Conservation (phyloP, 2,888 invertebrate species). For the Sialis fuliginosa region DNA sequence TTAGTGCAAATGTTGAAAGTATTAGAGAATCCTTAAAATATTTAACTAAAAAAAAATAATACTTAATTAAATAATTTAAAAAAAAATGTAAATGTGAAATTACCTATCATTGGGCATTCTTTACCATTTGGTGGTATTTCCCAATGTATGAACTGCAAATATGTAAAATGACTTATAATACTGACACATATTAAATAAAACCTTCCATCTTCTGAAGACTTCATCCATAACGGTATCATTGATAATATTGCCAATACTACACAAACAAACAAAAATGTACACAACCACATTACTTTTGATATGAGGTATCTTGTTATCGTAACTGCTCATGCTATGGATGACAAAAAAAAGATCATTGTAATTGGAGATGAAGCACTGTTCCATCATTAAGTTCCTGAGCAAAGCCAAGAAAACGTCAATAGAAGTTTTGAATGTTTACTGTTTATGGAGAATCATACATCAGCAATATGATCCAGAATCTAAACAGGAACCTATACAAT, state of each 20-base stretch:
- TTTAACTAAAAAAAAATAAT: conserved; percentile 2
- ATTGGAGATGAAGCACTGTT: too few relatives aligned
- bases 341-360: too few relatives aligned
- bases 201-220: conserved; percentile 36
- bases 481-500: too few relatives aligned
- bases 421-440: too few relatives aligned
- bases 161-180: conserved; percentile 40
- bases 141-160: conserved; percentile 38
- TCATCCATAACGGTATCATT: conserved; percentile 34
- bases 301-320: too few relatives aligned
- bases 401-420: too few relatives aligned
- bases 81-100: conserved; percentile 13
- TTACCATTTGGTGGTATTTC: conserved; percentile 39
- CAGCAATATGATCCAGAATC: too few relatives aligned
- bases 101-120: conserved; percentile 37
- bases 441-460: too few relatives aligned
- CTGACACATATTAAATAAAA: conserved; percentile 35
- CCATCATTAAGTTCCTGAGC: too few relatives aligned
- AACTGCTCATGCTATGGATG: too few relatives aligned
- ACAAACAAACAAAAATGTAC: conserved; percentile 9
- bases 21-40: conserved; percentile 7
- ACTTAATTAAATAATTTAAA: not conserved
- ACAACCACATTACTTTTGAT: too few relatives aligned
- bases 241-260: conserved; percentile 37
- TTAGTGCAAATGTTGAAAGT: conserved; percentile 14